Conservation (phyloP, 2,797 vertebrate species). For the Sebastes kiyomatsui region DNA sequence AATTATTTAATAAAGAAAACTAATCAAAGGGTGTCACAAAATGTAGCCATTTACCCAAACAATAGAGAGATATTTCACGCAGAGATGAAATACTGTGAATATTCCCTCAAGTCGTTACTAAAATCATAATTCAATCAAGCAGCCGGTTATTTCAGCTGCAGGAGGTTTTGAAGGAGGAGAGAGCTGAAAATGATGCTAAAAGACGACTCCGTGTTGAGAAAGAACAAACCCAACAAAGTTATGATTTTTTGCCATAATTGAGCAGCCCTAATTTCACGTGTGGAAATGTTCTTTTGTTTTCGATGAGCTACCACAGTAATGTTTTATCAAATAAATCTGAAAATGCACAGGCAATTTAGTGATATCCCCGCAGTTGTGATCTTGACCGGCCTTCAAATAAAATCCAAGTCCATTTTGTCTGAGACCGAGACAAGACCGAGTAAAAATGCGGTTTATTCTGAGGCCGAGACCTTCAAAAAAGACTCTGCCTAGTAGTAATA, state of each 20-base stretch:
- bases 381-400: no score
- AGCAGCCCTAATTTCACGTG: not conserved
- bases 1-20: conserved; percentile 67
- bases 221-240: not conserved
- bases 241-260: not conserved
- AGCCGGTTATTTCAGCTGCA: conserved; percentile 28
- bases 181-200: conserved; percentile 14
- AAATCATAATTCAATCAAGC: conserved; percentile 61
- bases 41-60: conserved; percentile 56
- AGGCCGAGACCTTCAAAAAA: not conserved
- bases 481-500: not conserved
- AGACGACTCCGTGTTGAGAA: not conserved
- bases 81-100: conserved; percentile 24
- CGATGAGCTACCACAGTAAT: not conserved
- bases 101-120: conserved; percentile 45
- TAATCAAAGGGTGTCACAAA: conserved; percentile 60
- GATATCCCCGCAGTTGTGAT: not conserved
- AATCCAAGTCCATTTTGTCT: no score
- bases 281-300: not conserved
- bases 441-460: not conserved
- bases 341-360: no score
- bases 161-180: conserved; percentile 7
- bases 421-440: no score
- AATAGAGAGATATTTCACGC: conserved; percentile 40
- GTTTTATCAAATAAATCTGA: not conserved